Percentiles rank a stretch among this genome's conserved stretches.
Conservation (phyloP, 2,113 vertebrate species). For the Galemys pyrenaicus region DNA sequence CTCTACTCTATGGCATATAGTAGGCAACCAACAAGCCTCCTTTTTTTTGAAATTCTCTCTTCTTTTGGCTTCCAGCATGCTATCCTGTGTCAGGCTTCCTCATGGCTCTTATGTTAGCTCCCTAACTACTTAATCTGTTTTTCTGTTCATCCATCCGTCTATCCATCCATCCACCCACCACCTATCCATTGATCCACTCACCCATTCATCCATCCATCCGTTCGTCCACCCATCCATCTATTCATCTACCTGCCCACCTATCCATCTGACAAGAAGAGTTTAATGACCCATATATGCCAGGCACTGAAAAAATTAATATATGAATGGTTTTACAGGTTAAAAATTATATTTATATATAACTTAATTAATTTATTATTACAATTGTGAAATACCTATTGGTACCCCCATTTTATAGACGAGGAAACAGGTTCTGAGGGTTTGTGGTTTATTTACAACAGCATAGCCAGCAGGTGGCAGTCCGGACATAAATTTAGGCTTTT, state of each 20-base stretch:
- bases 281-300: slow-evolving; percentile 16
- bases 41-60: not conserved
- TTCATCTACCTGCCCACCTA: not conserved
- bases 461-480: slow-evolving; percentile 69
- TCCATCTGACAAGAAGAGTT: not conserved
- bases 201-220: not conserved
- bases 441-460: slow-evolving; percentile 54
- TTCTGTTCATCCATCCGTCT: not conserved
- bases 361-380: slow-evolving; percentile 46
- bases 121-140: not conserved
- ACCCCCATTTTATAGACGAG: slow-evolving; percentile 1
- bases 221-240: not conserved
- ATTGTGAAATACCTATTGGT: not conserved
- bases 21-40: not conserved
- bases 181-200: not conserved
- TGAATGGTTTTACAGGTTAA: slow-evolving; percentile 35
- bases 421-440: slow-evolving; percentile 34
- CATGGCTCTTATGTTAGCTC: not conserved
- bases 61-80: not conserved
- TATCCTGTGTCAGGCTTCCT: not conserved
- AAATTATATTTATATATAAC: not conserved
- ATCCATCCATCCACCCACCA: not conserved
- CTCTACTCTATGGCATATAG: not conserved
- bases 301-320: slow-evolving; percentile 25
- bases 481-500: slow-evolving; percentile 48